A percentile compares a stretch with the other conserved stretches of the same genome.
These are phyloP conservation scores for Hirundichthys speculiger DNA, from an alignment of 2,113 vertebrate genomes.

Conservation along the genomic window DNA sequence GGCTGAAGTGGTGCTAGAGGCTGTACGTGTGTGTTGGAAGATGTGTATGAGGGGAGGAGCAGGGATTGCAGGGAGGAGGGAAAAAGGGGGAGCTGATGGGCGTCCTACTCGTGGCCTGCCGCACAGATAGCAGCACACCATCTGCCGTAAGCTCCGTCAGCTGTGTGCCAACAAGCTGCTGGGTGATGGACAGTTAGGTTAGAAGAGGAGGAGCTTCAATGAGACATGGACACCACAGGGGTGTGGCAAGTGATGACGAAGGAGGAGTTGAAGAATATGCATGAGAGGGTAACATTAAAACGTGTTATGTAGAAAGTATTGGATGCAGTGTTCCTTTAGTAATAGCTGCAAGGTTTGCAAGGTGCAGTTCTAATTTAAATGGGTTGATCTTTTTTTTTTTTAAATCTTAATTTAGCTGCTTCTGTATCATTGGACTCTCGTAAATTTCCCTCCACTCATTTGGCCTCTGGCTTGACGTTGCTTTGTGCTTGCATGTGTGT, in stretches of 20 bases:
- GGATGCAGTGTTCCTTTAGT: conserved; percentile 19
- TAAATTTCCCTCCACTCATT: conserved; percentile 67
- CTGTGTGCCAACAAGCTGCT: conserved; percentile 75
- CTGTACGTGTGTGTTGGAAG: conserved; percentile 35
- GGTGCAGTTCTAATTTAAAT: conserved; percentile 57
- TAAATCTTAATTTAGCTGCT: conserved; percentile 63
- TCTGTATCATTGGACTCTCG: conserved; percentile 57
- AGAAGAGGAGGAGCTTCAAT: conserved; percentile 35
- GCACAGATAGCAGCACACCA: conserved; percentile 74
- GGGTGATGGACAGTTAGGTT: conserved; percentile 65
- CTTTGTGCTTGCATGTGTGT: conserved; percentile 56
- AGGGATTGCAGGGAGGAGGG: conserved; percentile 42
- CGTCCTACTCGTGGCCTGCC: conserved; percentile 75
- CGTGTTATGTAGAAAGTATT: conserved; percentile 21
- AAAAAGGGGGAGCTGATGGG: conserved; percentile 58
- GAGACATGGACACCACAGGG: conserved; percentile 15
- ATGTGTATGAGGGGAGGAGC: conserved; percentile 45
- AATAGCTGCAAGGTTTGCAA: conserved; percentile 47
- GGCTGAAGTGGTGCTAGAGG: conserved; percentile 60
- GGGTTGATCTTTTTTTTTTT: conserved; percentile 47
- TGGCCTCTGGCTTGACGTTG: conserved; percentile 57
- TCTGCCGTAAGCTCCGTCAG: conserved; percentile 74
- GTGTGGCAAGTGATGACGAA: conserved; percentile 25
- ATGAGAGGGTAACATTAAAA: conserved; percentile 26
- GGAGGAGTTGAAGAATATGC: conserved; percentile 24